A percentile compares a stretch with the other conserved stretches of the same genome.
These are phyloP conservation scores for Setipinna tenuifilis DNA, from an alignment of 2,797 vertebrate species.

Conservation along the genomic window DNA sequence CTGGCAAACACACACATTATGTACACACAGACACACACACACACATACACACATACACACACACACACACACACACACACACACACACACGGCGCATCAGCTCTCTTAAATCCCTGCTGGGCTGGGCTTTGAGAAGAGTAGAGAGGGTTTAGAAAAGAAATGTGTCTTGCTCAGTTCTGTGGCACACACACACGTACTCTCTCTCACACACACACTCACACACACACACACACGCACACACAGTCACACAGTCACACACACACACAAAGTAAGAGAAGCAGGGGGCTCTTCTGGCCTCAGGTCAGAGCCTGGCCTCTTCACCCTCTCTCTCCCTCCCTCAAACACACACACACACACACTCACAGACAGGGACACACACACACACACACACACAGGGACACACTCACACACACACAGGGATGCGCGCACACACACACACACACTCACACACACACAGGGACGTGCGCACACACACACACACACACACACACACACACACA, in stretches of 20 bases:
- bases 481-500: neutral
- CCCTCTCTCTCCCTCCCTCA: neutral
- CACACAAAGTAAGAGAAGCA: neutral
- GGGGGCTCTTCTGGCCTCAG: neutral
- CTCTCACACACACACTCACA: too few species aligned
- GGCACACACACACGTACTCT: too few species aligned
- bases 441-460: too few species aligned
- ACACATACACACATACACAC: slow-evolving; percentile 34
- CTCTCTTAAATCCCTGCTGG: neutral
- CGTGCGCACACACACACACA: neutral
- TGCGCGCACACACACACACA: neutral
- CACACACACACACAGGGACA: neutral
- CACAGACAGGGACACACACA: too few species aligned
- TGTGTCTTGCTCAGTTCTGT: neutral
- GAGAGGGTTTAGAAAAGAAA: neutral
- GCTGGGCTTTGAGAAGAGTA: neutral
- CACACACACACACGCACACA: neutral
- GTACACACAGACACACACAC: neutral
- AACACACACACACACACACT: neutral
- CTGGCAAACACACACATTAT: too few species aligned
- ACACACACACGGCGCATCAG: slow-evolving; percentile 5
- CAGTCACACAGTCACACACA: neutral
- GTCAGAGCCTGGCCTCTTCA: neutral
- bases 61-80: slow-evolving; percentile 23
- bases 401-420: neutral